phyloP scores from a whole-genome alignment of 2,113 vertebrate species.

The Phalacrocorax aristotelis region DNA sequence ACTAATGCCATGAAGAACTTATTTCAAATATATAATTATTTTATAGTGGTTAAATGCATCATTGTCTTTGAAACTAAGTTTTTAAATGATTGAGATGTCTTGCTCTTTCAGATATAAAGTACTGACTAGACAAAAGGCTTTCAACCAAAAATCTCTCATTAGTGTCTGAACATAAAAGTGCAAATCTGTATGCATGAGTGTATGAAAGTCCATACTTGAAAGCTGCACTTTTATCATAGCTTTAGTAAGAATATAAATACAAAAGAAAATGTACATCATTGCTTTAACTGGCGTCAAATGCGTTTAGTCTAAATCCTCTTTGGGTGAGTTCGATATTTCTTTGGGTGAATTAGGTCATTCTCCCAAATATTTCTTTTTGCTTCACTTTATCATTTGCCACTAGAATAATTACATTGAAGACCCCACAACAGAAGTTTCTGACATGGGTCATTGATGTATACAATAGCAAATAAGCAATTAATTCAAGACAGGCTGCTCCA shows the following conservation, averaged over 20 bases:
- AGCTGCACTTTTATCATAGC: neutral
- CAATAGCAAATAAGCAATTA: neutral
- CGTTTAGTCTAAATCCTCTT: neutral
- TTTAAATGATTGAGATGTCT: slow-evolving; percentile 9
- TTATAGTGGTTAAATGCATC: neutral
- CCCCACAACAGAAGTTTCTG: neutral
- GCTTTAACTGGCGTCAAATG: neutral
- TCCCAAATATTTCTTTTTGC: slow-evolving; percentile 16
- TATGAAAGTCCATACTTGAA: neutral
- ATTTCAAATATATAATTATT: neutral
- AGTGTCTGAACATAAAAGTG: neutral
- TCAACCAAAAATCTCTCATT: neutral
- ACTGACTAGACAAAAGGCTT: neutral
- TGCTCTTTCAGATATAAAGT: slow-evolving; percentile 1
- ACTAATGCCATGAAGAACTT: neutral
- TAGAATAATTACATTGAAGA: neutral
- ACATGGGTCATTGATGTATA: neutral
- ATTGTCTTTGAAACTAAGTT: neutral
- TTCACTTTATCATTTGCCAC: neutral
- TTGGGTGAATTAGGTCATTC: neutral
- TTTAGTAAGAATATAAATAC: neutral
- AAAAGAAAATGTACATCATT: neutral
- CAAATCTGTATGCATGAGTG: neutral
- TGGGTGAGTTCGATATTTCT: neutral
- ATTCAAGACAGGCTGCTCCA: neutral